phyloP scores from a whole-genome alignment of 2,888 invertebrate genomes.

The Drosophila demipolita region DNA sequence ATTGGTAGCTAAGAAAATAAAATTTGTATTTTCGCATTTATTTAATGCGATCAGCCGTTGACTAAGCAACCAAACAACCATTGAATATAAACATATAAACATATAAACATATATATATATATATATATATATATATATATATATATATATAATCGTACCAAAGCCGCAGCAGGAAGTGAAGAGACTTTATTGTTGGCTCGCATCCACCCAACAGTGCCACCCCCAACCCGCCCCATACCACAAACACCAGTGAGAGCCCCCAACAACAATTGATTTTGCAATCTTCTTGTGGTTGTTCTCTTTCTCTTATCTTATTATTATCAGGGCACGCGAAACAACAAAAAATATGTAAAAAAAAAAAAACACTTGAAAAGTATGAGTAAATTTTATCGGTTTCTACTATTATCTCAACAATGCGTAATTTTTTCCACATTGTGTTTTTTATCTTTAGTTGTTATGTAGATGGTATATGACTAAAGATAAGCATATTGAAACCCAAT shows the following conservation, averaged over 20 bases:
- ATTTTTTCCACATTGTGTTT: neutral
- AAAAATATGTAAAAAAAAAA: slow-evolving; percentile 24
- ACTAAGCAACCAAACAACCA: slow-evolving; percentile 49
- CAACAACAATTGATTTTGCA: slow-evolving; percentile 21
- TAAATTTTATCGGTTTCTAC: neutral
- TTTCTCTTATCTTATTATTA: slow-evolving; percentile 1
- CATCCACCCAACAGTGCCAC: slow-evolving; percentile 1
- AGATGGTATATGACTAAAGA: neutral
- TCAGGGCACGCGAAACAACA: slow-evolving; percentile 63
- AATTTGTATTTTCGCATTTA: slow-evolving; percentile 57
- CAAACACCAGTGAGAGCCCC: neutral
- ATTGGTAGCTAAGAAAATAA: slow-evolving; percentile 63
- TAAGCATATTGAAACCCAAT: neutral
- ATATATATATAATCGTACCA: too few species aligned
- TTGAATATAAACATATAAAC: neutral
- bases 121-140: too few species aligned
- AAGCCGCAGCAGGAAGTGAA: slow-evolving; percentile 9
- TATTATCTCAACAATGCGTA: slow-evolving; percentile 4
- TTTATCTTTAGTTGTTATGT: slow-evolving; percentile 36
- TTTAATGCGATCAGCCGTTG: slow-evolving; percentile 48
- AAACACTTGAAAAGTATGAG: neutral
- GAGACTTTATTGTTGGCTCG: slow-evolving; percentile 25
- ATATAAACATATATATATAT: too few species aligned
- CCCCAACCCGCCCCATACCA: neutral
- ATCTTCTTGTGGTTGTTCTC: slow-evolving; percentile 7